These are phyloP conservation scores for Chromobotia macracanthus DNA, from an alignment of 2,797 vertebrate genomes.

Conservation along the genomic window DNA sequence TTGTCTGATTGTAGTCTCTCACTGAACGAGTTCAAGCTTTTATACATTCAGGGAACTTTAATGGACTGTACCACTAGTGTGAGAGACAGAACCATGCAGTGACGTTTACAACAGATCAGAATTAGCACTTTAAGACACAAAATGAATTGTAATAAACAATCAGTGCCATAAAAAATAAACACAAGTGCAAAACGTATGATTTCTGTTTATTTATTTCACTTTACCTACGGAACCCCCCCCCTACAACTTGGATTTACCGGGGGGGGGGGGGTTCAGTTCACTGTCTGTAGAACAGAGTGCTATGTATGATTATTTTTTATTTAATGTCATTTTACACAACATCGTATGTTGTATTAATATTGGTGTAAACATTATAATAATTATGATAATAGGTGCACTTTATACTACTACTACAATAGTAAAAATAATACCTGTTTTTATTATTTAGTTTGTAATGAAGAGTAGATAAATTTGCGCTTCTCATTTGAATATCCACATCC, in stretches of 20 bases:
- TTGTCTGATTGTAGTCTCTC: background rate
- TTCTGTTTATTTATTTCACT: background rate
- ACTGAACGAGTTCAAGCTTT: constrained; percentile 16
- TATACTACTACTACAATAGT: no score
- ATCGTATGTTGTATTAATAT: no score
- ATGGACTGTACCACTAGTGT: constrained; percentile 40
- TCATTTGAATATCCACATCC: no score
- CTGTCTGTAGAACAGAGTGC: no score
- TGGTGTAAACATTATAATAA: no score
- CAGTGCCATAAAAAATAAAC: background rate
- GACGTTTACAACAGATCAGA: no score
- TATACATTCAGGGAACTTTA: constrained; percentile 41
- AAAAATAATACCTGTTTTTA: no score
- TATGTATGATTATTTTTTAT: no score
- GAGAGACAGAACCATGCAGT: fast-evolving
- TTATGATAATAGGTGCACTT: no score
- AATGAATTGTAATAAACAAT: fast-evolving
- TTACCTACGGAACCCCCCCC: background rate
- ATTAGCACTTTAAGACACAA: fast-evolving
- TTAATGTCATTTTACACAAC: no score
- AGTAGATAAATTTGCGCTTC: no score
- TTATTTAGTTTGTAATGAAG: no score
- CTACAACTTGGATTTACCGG: background rate
- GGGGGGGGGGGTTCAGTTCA: background rate
- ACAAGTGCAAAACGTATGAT: fast-evolving